phyloP scores from a whole-genome alignment of 2,113 vertebrate species.

The Cathartes aura region DNA sequence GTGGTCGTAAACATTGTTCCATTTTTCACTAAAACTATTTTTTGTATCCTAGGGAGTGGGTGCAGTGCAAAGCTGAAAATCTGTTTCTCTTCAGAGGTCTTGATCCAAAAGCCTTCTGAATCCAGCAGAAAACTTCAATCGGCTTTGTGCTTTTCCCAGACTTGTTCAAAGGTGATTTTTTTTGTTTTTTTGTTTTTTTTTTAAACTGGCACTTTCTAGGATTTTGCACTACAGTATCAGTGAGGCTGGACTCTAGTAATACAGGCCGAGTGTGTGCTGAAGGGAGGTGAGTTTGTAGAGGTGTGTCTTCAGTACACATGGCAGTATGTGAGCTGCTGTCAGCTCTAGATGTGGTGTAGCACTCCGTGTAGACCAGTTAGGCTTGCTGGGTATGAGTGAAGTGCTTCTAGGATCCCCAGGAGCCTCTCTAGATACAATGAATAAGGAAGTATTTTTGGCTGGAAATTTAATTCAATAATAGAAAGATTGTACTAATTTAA shows the following conservation, averaged over 20 bases:
- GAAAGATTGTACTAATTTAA: neutral
- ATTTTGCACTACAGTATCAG: neutral
- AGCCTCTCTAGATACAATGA: neutral
- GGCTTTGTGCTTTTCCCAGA: neutral
- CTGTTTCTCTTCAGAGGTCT: neutral
- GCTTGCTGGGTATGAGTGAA: neutral
- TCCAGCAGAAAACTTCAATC: neutral
- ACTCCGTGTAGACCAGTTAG: neutral
- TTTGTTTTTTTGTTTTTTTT: neutral
- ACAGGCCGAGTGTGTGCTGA: neutral
- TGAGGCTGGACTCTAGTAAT: neutral
- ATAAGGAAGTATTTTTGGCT: neutral
- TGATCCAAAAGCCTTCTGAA: neutral
- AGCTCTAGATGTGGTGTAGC: neutral
- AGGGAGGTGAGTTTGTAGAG: neutral
- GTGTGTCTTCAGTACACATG: neutral
- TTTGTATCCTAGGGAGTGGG: neutral
- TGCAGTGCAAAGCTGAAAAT: neutral
- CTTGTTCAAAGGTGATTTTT: neutral
- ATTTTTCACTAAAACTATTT: neutral
- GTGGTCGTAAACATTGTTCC: neutral
- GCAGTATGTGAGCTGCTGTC: neutral
- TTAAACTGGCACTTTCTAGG: neutral
- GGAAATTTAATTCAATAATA: neutral
- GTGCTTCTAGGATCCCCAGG: neutral